Base-by-base conservation (phyloP, 1,140 invertebrate species). In the Telenomus remus region DNA sequence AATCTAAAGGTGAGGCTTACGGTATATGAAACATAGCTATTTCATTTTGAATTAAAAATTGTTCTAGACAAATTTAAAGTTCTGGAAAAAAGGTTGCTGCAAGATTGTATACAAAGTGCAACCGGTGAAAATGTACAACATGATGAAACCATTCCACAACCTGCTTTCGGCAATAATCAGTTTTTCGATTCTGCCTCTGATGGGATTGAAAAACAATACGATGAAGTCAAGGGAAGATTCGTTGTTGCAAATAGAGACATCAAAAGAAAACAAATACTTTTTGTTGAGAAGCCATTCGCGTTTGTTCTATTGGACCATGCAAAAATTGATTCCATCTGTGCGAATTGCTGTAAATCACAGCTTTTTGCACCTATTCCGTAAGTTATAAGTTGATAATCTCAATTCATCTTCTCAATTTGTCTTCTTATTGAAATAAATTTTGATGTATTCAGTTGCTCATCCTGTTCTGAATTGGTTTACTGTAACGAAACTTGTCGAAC, bases 281-380 rank as follows among this genome's bases (percentile, higher is more conserved):
- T 94, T 80, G 85, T 92, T 4, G 93, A 94, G 84, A 90, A 91
- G 77, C 91, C 93, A n/a, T 93, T 91, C 85, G 87, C 91, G 44
- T 91, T 91, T 76, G 91, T 93, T 16, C 82, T 92, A 37, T 81
- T 90, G 12, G 85, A 89, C 54, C 85, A 89, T 68, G 47, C 72
- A 19, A 82, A 86, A 37, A 73, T 79, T 33, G 88, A 90, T 79
- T 91, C 57, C 10, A 13, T 82, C 44, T 88, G 87, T 66, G 76
- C 91, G 69, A 87, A 92, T 76, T 89, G 92, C 70, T 93, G 92
- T 80, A 88, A 88, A 51, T 68, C 64, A 0, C 73, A 82, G 27
- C 78, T 86, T 15, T 71, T 82, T 43, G 80, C 85, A 54, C 80
- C 86, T 14, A 59, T 89, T 60, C 90, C 90, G 90, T 90, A 79